Evolutionary conservation across 2,888 invertebrate genomes (phyloP).

Genomic region (Balanococcus diminutus): DNA sequence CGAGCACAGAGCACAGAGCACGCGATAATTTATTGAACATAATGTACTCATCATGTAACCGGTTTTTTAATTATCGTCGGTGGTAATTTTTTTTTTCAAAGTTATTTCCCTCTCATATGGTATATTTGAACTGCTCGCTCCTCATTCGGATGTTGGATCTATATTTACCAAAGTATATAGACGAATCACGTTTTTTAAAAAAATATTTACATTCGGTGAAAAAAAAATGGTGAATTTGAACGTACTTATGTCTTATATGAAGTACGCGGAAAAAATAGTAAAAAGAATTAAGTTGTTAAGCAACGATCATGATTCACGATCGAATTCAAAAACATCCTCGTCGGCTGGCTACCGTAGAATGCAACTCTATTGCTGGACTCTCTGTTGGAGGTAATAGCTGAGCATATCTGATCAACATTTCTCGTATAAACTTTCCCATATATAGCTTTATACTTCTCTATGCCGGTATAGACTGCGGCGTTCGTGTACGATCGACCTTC

Average conservation of each 20-base stretch:
- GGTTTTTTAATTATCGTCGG: conserved; percentile 24
- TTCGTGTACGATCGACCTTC: conserved; percentile 12
- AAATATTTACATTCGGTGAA: not conserved
- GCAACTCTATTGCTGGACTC: not conserved
- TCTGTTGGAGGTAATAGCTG: conserved; percentile 22
- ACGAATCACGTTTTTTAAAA: not conserved
- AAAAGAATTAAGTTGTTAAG: conserved; percentile 21
- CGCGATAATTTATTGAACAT: conserved; percentile 34
- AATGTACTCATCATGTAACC: conserved; percentile 32
- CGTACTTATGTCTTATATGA: no score
- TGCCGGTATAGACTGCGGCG: not conserved
- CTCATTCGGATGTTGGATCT: not conserved
- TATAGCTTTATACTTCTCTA: not conserved
- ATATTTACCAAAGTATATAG: not conserved
- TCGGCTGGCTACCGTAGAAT: not conserved
- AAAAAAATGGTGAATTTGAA: conserved; percentile 16
- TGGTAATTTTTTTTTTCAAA: not conserved
- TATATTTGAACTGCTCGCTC: not conserved
- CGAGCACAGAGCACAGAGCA: no score
- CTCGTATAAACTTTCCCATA: not conserved
- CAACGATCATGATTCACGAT: conserved; percentile 26
- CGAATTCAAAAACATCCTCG: conserved; percentile 6
- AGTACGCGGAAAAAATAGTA: conserved; percentile 2
- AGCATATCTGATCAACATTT: conserved; percentile 19
- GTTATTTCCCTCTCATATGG: not conserved